Evolutionary conservation across 64 coral and sea anemone genomes (phyloP).

Genomic region (Montipora capricornis): DNA sequence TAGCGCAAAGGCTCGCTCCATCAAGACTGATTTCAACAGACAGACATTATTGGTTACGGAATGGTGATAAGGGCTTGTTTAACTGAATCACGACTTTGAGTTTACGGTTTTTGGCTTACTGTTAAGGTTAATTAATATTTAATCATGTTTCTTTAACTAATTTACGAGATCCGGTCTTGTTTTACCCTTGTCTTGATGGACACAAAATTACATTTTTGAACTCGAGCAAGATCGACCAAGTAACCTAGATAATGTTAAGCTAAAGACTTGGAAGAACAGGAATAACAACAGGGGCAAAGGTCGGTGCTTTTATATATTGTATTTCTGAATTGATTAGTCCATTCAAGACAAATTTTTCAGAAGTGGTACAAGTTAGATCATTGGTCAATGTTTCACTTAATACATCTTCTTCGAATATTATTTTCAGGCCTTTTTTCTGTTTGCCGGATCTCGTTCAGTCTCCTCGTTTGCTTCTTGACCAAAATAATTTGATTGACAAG

Average conservation of each 20-base stretch:
- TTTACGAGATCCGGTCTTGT: background rate
- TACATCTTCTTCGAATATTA: background rate
- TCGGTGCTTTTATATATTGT: background rate
- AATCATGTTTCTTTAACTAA: background rate
- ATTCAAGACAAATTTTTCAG: background rate
- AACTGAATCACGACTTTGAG: background rate
- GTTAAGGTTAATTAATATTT: conserved; percentile 13
- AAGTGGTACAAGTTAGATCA: conserved; percentile 19
- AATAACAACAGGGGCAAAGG: background rate
- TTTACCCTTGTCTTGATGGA: background rate
- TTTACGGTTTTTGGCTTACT: conserved; percentile 43
- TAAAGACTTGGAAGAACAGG: background rate
- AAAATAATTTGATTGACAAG: background rate
- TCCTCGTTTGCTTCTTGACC: background rate
- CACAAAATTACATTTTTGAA: background rate
- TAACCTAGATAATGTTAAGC: background rate
- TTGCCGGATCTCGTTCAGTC: background rate
- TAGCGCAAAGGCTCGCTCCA: too few species aligned
- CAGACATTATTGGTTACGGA: background rate
- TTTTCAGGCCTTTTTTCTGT: background rate
- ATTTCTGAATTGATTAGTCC: background rate
- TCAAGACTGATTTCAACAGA: background rate
- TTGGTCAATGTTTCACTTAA: background rate
- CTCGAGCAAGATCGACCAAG: background rate
- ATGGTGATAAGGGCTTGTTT: background rate